Evolutionary conservation across 2,888 invertebrate genomes (phyloP), one percentile per base, ranked within the genome.

Genomic region (Pharmacophagus antenor): DNA sequence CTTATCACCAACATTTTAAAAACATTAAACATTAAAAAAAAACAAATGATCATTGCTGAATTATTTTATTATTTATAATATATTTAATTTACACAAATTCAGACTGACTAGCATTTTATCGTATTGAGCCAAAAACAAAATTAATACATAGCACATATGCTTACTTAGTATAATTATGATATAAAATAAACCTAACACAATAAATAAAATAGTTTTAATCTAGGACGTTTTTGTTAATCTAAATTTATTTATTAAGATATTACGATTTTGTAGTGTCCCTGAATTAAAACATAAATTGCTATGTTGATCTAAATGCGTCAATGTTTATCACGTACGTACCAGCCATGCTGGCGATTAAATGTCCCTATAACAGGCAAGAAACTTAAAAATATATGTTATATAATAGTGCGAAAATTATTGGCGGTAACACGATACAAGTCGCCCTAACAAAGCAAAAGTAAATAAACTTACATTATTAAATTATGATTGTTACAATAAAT

Each of bases 61-160:
- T 27, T 15, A n/a, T 42, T 23, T 46, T 27, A 21, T 56, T 37
- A 44, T 10, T 44, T 18, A 18, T n/a, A n/a, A n/a, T n/a, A n/a
- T 50, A 42, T 50, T 27, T 18, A 25, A 46, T 44, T 46, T 18
- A 23, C 17, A 25, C 25, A 27, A 46, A 53, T 23, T 53, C 18
- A 22, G 25, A 25, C 20, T 54, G 54, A 54, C 54, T 54, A 54
- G 54, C 46, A 54, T 54, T 44, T 44, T 25, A 25, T 46, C 27
- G 20, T 54, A 46, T 44, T 44, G 22, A 25, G 49, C 49, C 56
- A 22, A 56, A 49, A 47, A 18, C 21, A 20, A 31, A 41, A 18
- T 51, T 4, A 47, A 20, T 21, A 8, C 17, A 22, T 18, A 20
- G 27, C 5, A 27, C n/a, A n/a, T n/a, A 27, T 27, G 6, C 42